A percentile compares a stretch with the other conserved stretches of the same genome.
phyloP scores from a whole-genome alignment of 2,888 invertebrate genomes.

The Rhagonycha lutea region DNA sequence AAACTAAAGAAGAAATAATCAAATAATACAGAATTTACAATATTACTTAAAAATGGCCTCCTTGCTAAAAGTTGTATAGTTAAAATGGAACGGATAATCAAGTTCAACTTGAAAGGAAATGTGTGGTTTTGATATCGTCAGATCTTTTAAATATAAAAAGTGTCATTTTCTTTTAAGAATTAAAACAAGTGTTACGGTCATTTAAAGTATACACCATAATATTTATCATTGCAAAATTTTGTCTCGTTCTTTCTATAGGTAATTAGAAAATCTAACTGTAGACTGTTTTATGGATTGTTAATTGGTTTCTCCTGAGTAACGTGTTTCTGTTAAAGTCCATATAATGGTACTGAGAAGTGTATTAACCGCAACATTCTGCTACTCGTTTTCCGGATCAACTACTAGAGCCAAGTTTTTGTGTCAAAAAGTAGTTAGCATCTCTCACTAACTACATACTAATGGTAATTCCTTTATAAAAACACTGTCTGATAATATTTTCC shows the following conservation, averaged over 20 bases:
- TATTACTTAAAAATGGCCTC: background rate
- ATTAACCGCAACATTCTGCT: conserved; percentile 7
- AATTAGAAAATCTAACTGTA: conserved; percentile 18
- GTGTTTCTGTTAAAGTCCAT: conserved; percentile 11
- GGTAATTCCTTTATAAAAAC: background rate
- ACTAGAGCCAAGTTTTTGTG: background rate
- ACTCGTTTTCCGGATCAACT: background rate
- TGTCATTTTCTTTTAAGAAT: background rate
- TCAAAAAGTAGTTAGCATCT: background rate
- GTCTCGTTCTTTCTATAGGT: background rate
- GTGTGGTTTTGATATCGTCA: background rate
- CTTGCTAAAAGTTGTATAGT: background rate
- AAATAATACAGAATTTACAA: background rate
- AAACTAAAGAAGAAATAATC: background rate
- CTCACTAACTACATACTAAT: background rate
- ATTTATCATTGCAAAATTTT: background rate
- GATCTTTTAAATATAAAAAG: background rate
- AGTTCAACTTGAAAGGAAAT: background rate
- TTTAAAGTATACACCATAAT: background rate
- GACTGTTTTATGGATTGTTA: conserved; percentile 11
- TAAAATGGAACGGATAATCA: background rate
- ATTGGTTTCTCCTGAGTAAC: conserved; percentile 24
- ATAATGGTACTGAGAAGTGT: conserved; percentile 16
- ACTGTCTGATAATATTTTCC: background rate
- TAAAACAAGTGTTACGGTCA: background rate